Conservation (phyloP, 2,888 invertebrate genomes). For the Ectemnius continuus region DNA sequence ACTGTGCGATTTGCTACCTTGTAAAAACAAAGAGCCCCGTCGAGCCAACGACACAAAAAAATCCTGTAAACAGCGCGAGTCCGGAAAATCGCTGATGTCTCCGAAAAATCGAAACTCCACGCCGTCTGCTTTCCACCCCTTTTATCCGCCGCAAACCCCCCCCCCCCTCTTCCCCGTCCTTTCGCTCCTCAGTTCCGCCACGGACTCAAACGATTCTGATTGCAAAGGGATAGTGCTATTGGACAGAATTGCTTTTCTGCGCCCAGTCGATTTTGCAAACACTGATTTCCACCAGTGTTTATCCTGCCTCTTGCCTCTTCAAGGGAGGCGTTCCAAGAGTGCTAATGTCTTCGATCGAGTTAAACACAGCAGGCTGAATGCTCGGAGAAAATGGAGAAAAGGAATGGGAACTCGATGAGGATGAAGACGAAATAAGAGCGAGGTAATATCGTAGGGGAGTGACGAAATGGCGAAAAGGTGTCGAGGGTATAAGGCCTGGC, state of each 20-base stretch:
- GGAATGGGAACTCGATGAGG: slow-evolving; percentile 16
- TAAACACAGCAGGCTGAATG: background rate
- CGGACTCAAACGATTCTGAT: slow-evolving; percentile 32
- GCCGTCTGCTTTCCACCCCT: slow-evolving; percentile 17
- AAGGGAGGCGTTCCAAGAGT: too few species aligned
- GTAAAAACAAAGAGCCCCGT: slow-evolving; percentile 32
- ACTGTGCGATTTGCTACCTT: slow-evolving; percentile 26
- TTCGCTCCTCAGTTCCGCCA: background rate
- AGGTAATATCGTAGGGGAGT: slow-evolving; percentile 12
- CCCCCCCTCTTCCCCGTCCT: background rate
- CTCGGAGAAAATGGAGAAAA: slow-evolving; percentile 11
- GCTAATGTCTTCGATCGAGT: too few species aligned
- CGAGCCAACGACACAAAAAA: slow-evolving; percentile 22
- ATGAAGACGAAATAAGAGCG: slow-evolving; percentile 14
- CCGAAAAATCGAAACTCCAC: slow-evolving; percentile 21
- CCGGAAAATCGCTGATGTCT: slow-evolving; percentile 49
- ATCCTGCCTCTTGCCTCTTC: background rate
- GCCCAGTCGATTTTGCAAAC: slow-evolving; percentile 5
- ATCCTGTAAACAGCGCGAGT: slow-evolving; percentile 40
- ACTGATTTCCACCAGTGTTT: slow-evolving; percentile 13
- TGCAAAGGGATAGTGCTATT: slow-evolving; percentile 39
- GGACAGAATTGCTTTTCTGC: slow-evolving; percentile 27
- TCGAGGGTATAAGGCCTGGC: slow-evolving; percentile 42
- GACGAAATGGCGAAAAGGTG: slow-evolving; percentile 34
- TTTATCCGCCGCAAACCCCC: slow-evolving; percentile 17